Evolutionary conservation across 2,888 invertebrate species (phyloP).

Genomic region (Erpobdella octoculata): DNA sequence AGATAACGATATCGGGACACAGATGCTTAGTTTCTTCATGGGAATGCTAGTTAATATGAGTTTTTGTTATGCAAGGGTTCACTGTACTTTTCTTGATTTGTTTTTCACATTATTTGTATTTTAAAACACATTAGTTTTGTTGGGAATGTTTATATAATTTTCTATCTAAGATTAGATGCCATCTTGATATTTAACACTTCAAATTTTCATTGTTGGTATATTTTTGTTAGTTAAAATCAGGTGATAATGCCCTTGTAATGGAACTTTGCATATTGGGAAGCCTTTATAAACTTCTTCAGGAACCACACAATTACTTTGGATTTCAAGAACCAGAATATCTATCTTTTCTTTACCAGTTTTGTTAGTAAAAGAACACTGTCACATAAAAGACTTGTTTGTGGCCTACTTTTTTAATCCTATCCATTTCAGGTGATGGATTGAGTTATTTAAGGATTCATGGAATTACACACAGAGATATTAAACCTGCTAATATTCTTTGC

Average conservation of each 20-base stretch:
- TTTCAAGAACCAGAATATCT: slow-evolving; percentile 8
- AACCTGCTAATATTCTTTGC: slow-evolving; percentile 23
- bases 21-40: too few species aligned
- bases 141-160: not conserved
- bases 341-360: slow-evolving; percentile 17
- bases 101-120: too few species aligned
- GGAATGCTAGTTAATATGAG: too few species aligned
- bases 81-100: too few species aligned
- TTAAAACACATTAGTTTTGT: not conserved
- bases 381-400: too few species aligned
- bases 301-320: slow-evolving; percentile 14
- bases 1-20: too few species aligned
- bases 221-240: slow-evolving; percentile 10
- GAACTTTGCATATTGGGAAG: slow-evolving; percentile 20
- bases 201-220: not conserved
- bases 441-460: slow-evolving; percentile 22
- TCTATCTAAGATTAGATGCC: too few species aligned
- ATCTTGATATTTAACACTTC: not conserved
- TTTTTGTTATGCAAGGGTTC: too few species aligned
- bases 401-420: not conserved
- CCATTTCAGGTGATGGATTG: slow-evolving; percentile 7
- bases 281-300: slow-evolving; percentile 9
- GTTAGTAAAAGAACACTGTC: too few species aligned
- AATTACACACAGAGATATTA: slow-evolving; percentile 22
- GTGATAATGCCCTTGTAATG: slow-evolving; percentile 16